Evolutionary conservation across 2,113 vertebrate species (phyloP).

Genomic region (Macroglossus sobrinus): DNA sequence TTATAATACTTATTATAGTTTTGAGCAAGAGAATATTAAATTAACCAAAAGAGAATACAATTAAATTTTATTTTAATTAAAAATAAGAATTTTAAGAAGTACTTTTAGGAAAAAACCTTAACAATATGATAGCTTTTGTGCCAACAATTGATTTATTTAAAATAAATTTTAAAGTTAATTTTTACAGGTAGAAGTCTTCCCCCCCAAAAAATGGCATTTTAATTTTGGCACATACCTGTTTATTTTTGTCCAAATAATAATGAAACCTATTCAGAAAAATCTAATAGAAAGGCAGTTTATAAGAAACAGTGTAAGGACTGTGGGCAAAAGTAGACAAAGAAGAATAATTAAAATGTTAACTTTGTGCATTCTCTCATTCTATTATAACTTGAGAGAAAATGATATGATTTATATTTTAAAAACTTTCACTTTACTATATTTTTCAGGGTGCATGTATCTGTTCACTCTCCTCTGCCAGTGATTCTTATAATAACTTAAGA

Average conservation of each 20-base stretch:
- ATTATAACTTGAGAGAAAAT: background rate
- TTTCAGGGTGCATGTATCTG: background rate
- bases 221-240: background rate
- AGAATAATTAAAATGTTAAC: background rate
- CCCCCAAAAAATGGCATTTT: background rate
- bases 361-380: background rate
- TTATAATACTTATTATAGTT: background rate
- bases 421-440: background rate
- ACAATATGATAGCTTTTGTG: background rate
- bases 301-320: background rate
- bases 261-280: background rate
- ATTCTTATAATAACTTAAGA: background rate
- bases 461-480: background rate
- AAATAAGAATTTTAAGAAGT: background rate
- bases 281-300: background rate
- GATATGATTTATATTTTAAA: background rate
- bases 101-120: background rate
- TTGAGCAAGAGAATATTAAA: background rate
- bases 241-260: constrained; percentile 10
- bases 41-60: background rate
- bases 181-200: background rate
- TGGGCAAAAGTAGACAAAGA: background rate
- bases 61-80: background rate
- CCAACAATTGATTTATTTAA: background rate
- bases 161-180: background rate